Conservation (phyloP, 2,113 vertebrate genomes). For the Pseudorectes ferrugineus region DNA sequence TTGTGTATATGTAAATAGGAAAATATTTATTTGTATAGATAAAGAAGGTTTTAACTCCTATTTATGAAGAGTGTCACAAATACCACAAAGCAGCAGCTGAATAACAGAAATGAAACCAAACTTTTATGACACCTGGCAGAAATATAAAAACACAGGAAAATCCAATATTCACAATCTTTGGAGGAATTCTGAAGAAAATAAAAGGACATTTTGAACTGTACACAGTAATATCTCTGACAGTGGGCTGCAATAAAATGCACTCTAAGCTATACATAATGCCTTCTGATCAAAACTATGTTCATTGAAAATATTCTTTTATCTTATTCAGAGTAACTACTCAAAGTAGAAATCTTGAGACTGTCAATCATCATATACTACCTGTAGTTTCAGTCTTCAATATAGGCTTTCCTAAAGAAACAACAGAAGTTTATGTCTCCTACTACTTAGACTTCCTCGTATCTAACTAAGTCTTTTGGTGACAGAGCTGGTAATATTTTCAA, state of each 20-base stretch:
- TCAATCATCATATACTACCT: neutral
- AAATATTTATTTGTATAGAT: neutral
- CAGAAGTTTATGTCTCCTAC: neutral
- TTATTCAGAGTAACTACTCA: neutral
- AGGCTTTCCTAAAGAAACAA: neutral
- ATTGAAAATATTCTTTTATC: neutral
- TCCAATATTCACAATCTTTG: neutral
- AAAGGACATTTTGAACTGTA: neutral
- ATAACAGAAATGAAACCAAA: constrained; percentile 25
- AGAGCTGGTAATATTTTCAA: neutral
- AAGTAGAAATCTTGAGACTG: neutral
- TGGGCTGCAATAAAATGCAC: neutral
- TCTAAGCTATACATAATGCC: neutral
- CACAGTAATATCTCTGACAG: neutral
- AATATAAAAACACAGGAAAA: neutral
- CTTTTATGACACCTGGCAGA: neutral
- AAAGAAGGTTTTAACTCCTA: constrained; percentile 12
- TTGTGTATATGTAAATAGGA: neutral
- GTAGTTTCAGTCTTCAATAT: neutral
- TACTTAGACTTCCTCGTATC: neutral
- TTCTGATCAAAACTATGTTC: neutral
- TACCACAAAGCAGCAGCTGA: neutral
- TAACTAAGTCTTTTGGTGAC: neutral
- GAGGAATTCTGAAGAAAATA: neutral
- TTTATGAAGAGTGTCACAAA: constrained; percentile 7